Percentiles rank a stretch among this genome's conserved stretches.
Conservation (phyloP, 2,113 vertebrate species). For the Morone chrysops region DNA sequence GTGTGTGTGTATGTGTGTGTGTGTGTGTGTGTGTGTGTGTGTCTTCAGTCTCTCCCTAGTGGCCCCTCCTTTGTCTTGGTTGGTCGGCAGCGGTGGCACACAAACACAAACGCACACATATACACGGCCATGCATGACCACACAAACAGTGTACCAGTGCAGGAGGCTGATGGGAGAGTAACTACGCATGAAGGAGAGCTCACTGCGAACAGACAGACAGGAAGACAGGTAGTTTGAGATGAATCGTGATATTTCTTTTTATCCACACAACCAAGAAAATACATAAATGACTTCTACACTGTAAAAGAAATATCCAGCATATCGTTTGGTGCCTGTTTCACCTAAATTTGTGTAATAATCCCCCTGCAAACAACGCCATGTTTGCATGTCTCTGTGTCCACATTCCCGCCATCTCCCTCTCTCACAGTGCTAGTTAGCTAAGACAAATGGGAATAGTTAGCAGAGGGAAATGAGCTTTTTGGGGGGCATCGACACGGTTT, state of each 20-base stretch:
- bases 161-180: slow-evolving; percentile 68
- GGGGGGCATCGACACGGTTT: too few relatives aligned
- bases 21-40: not conserved
- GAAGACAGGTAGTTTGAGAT: slow-evolving; percentile 36
- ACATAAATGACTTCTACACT: not conserved
- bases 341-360: too few relatives aligned
- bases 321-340: not conserved
- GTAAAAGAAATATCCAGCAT: not conserved
- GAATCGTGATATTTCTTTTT: slow-evolving; percentile 41
- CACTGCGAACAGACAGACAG: slow-evolving; percentile 27
- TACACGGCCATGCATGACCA: slow-evolving; percentile 60
- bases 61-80: slow-evolving; percentile 57
- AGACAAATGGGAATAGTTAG: too few relatives aligned
- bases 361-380: too few relatives aligned
- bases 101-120: slow-evolving; percentile 12
- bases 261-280: not conserved
- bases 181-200: slow-evolving; percentile 67
- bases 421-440: too few relatives aligned
- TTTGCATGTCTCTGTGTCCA: too few relatives aligned
- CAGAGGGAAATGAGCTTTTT: too few relatives aligned
- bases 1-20: slow-evolving; percentile 19
- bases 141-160: slow-evolving; percentile 63
- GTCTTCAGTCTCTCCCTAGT: slow-evolving; percentile 18
- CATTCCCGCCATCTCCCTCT: too few relatives aligned
- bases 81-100: slow-evolving; percentile 32